Evolutionary conservation across 2,888 invertebrate genomes (phyloP), one percentile per base, ranked within the genome.

Genomic region (Pseudanteris insignis): DNA sequence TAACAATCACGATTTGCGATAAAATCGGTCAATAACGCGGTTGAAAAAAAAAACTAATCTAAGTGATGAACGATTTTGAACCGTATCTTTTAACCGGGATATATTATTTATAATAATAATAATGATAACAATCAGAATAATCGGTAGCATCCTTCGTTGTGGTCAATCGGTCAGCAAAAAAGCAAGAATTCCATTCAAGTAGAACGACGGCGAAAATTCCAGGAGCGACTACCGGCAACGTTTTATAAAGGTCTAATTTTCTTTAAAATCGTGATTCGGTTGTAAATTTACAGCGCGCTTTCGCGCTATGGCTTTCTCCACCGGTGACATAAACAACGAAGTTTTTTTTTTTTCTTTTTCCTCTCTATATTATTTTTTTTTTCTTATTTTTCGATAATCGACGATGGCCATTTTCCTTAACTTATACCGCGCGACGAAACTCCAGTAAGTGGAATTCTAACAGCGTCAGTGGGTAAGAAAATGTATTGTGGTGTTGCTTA

Each of bases 401-500:
- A 40, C n/a, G 40, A 12, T 34, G 15, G 12, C 32, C 21, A 26
- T 33, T 29, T 41, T 36, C 34, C 11, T 18, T 24, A 12, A n/a
- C 6, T 15, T 12, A 32, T 24, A 18, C 1, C 14, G 3, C 9
- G n/a, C 18, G 4, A 18, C 18, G 18, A 18, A 6, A 18, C 6
- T 18, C 40, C 50, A 14, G 43, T 50, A 58, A 44, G 15, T 26
- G 28, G 32, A 44, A 43, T 44, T 44, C 37, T 43, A 29, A 26
- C 32, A 15, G 30, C 11, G 24, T 25, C 24, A 37, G 7, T 33
- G 46, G 15, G 11, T 29, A 47, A 40, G 55, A 37, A 62, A 57
- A 32, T 37, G 50, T 53, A 44, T 50, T 53, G 41, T 50, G 40
- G 30, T 24, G 47, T 57, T 48, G 41, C 55, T 50, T 60, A 60